Conservation (phyloP, 2,797 vertebrate species). For the Synaphobranchus kaupii region DNA sequence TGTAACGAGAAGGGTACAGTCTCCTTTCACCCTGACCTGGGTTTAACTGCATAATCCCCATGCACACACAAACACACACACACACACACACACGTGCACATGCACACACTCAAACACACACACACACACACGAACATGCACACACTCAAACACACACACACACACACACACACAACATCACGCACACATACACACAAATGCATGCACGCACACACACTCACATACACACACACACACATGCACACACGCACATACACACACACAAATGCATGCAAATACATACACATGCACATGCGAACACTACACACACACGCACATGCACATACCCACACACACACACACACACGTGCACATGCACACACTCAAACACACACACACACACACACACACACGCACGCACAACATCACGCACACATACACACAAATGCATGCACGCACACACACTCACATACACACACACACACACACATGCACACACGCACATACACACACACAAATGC, state of each 20-base stretch:
- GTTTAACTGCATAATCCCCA: slow-evolving; percentile 25
- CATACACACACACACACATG: background rate
- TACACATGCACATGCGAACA: background rate
- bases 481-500: slow-evolving; percentile 32
- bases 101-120: background rate
- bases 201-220: slow-evolving; percentile 22
- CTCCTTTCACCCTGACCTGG: slow-evolving; percentile 22
- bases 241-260: background rate
- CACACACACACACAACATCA: slow-evolving; percentile 37
- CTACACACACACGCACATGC: background rate
- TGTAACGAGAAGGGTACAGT: background rate
- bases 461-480: background rate
- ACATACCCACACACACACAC: background rate
- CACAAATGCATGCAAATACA: background rate
- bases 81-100: background rate
- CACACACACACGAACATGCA: too few relatives aligned
- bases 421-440: background rate
- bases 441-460: slow-evolving; percentile 22
- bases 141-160: too few relatives aligned
- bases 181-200: slow-evolving; percentile 3
- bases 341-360: background rate
- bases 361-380: background rate
- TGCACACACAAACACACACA: background rate
- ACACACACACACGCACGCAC: slow-evolving; percentile 26
- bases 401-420: background rate